These are phyloP conservation scores for Aythya fuligula DNA, from an alignment of 2,797 vertebrate species.

Conservation along the genomic window DNA sequence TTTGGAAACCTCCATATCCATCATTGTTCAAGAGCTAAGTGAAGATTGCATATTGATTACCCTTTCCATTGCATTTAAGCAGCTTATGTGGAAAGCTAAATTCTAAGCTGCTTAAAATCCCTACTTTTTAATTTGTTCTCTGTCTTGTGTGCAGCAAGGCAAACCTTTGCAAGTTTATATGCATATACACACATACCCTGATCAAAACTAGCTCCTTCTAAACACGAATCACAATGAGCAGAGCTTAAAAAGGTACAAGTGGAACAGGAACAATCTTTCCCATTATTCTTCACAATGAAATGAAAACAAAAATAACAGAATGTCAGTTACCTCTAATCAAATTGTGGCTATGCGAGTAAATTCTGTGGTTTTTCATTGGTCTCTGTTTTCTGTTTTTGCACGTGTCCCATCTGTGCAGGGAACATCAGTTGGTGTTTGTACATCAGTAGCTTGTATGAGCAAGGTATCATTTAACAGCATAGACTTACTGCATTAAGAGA, in stretches of 20 bases:
- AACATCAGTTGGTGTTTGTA: not conserved
- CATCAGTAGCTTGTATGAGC: not conserved
- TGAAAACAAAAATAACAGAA: not conserved
- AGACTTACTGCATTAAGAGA: not conserved
- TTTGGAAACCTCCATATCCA: slow-evolving; percentile 19
- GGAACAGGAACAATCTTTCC: not conserved
- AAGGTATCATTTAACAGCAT: not conserved
- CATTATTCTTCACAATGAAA: not conserved
- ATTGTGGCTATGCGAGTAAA: not conserved
- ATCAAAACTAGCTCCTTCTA: not conserved
- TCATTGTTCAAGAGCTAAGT: slow-evolving; percentile 21
- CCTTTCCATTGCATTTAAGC: slow-evolving; percentile 33
- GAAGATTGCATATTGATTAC: not conserved
- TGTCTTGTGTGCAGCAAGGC: not conserved
- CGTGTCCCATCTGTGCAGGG: not conserved
- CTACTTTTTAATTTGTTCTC: slow-evolving; percentile 15
- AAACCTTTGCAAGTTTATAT: not conserved
- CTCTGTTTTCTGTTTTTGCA: not conserved
- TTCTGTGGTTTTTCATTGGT: not conserved
- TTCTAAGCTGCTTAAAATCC: slow-evolving; percentile 4
- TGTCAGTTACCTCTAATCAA: not conserved
- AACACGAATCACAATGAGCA: not conserved
- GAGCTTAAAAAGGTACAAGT: not conserved
- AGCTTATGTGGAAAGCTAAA: slow-evolving; percentile 13
- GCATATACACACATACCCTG: not conserved